These are phyloP conservation scores for Busseola fusca DNA, from an alignment of 2,888 invertebrate species.

Conservation along the genomic window DNA sequence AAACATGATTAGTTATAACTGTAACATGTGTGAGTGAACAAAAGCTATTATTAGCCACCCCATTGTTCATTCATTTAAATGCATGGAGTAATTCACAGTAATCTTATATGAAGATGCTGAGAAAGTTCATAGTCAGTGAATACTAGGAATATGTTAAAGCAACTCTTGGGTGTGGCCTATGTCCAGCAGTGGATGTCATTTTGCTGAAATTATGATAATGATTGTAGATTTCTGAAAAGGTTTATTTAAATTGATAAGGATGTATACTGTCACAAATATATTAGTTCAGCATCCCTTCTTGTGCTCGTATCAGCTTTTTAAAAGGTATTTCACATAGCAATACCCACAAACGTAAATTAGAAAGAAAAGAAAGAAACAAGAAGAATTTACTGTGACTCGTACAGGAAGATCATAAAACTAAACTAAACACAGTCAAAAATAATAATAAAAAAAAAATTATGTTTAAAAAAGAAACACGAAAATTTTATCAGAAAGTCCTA, in stretches of 20 bases:
- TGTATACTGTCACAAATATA: too few species aligned
- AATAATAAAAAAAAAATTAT: too few species aligned
- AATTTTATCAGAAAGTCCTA: too few species aligned
- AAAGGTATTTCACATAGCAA: neutral
- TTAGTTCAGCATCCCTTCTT: neutral
- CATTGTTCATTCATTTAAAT: constrained; percentile 16
- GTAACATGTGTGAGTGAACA: constrained; percentile 13
- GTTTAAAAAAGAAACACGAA: too few species aligned
- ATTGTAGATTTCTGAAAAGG: neutral
- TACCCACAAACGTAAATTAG: neutral
- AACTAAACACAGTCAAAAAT: too few species aligned
- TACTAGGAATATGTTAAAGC: neutral
- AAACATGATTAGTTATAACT: constrained; percentile 21
- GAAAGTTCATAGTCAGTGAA: constrained; percentile 1
- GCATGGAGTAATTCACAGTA: too few species aligned
- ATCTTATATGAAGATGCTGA: neutral
- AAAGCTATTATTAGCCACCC: neutral
- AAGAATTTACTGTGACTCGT: too few species aligned
- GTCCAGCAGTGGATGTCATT: neutral
- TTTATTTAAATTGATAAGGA: neutral
- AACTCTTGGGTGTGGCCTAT: neutral
- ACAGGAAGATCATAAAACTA: too few species aligned
- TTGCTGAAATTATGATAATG: neutral
- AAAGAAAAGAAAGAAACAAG: neutral
- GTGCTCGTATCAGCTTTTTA: neutral